Evolutionary conservation across 2,113 vertebrate species (phyloP).

Genomic region (Gracilinanus agilis): DNA sequence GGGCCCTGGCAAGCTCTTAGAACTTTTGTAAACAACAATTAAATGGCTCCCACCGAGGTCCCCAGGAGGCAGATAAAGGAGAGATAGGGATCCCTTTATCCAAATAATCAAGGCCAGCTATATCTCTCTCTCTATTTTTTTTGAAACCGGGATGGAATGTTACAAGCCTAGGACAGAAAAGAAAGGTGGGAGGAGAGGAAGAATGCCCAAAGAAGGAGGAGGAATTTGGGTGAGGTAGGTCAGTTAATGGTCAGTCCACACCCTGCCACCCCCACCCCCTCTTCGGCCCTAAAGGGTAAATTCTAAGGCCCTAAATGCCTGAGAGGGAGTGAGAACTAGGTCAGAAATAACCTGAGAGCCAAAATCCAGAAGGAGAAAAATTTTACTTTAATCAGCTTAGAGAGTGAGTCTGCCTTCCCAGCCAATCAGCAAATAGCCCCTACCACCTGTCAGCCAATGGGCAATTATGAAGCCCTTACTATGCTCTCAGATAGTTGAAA

Average conservation of each 20-base stretch:
- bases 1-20: conserved; percentile 57
- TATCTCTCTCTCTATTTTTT: neutral
- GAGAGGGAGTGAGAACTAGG: neutral
- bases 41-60: conserved; percentile 60
- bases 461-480: neutral
- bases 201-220: conserved; percentile 57
- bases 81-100: conserved; percentile 61
- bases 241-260: conserved; percentile 29
- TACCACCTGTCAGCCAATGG: neutral
- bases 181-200: conserved; percentile 64
- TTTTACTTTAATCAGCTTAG: neutral
- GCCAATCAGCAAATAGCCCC: neutral
- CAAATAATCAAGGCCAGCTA: conserved; percentile 49
- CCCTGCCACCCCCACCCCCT: conserved; percentile 22
- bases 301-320: conserved; percentile 4
- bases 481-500: neutral
- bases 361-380: neutral
- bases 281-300: conserved; percentile 19
- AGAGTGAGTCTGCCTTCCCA: neutral
- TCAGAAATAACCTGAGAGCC: neutral
- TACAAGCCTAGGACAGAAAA: conserved; percentile 28
- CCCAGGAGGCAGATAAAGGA: conserved; percentile 62
- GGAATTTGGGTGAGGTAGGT: conserved; percentile 70
- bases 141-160: conserved; percentile 38
- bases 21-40: conserved; percentile 66